These are phyloP conservation scores for Mesoclemmys tuberculata DNA, from an alignment of 2,113 vertebrate species.

Conservation along the genomic window DNA sequence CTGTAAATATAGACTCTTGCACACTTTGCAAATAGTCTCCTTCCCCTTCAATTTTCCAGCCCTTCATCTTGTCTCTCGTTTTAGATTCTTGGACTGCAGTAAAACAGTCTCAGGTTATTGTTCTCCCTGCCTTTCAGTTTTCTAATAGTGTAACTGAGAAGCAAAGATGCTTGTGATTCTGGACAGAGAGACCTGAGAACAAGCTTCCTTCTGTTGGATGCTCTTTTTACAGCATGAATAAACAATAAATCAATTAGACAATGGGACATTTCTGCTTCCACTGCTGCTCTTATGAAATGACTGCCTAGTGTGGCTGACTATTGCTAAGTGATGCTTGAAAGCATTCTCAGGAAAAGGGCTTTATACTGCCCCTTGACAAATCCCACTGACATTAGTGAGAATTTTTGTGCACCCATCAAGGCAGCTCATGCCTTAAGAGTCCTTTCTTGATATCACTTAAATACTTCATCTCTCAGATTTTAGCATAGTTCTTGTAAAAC, in stretches of 20 bases:
- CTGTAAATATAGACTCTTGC: slow-evolving; percentile 6
- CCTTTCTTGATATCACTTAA: background rate
- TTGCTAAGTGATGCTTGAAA: background rate
- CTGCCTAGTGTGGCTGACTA: background rate
- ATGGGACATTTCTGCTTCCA: background rate
- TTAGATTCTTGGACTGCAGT: background rate
- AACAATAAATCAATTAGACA: background rate
- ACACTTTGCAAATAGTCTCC: background rate
- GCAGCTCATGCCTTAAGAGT: background rate
- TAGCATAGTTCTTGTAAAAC: background rate
- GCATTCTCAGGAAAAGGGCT: background rate
- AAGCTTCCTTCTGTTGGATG: slow-evolving; percentile 11
- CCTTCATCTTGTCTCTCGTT: background rate
- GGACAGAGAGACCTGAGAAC: background rate
- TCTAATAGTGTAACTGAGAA: background rate
- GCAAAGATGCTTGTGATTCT: slow-evolving; percentile 5
- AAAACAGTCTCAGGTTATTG: background rate
- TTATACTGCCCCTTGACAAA: background rate
- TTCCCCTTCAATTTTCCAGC: background rate
- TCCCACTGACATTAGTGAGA: background rate
- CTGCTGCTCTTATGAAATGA: background rate
- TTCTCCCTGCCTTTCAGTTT: background rate
- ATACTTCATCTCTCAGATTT: background rate
- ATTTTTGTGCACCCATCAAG: background rate
- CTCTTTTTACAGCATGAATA: slow-evolving; percentile 34